Base-by-base conservation (phyloP, 2,888 invertebrate species). In the Nipponacmea schrenckii region DNA sequence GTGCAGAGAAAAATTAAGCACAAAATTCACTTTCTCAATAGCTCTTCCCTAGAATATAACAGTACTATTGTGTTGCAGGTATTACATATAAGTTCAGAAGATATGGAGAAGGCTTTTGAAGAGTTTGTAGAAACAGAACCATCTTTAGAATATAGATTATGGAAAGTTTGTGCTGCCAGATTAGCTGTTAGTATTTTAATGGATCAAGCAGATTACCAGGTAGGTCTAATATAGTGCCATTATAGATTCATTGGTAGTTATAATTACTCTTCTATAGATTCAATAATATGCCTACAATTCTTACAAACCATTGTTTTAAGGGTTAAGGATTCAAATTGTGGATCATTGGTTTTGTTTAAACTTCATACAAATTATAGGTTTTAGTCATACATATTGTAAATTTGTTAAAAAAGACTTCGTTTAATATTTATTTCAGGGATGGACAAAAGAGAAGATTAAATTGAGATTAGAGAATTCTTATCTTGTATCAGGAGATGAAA, bases 81-180 rank as follows among this genome's bases (percentile, higher is more conserved):
- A 68, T 82, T 86, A 74, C 86, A 85, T 73, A 81, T 89, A 64
- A 80, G 84, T 20, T 79, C 81, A 14, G 82, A 85, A 3, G 84
- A 84, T 56, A 86, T 89, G 79, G 74, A 81, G 27, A 72, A 81
- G 24, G 89, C 88, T 3, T 74, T 89, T 26, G 69, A 76, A 0
- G 73, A 77, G 50, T 89, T 86, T 74, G 70, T 68, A 86, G 24
- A 91, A 89, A 26, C 91, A 89, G 82, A 91, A 4, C 89, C 84
- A 67, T 91, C 92, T 0, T 83, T 92, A 15, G 91, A 92, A 86
- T 89, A 91, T 17, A 87, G 91, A 5, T 90, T 93, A 89, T 93
- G 93, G 93, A 90, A 91, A 0, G 91, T 91, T 73, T 90, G 92
- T 56, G 92, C 92, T n/a, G 91, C 92, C 64, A 91, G 92, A 72